These are phyloP conservation scores for Drosophila melanogaster DNA, from an alignment of 1,140 invertebrate species.

Conservation along the genomic window DNA sequence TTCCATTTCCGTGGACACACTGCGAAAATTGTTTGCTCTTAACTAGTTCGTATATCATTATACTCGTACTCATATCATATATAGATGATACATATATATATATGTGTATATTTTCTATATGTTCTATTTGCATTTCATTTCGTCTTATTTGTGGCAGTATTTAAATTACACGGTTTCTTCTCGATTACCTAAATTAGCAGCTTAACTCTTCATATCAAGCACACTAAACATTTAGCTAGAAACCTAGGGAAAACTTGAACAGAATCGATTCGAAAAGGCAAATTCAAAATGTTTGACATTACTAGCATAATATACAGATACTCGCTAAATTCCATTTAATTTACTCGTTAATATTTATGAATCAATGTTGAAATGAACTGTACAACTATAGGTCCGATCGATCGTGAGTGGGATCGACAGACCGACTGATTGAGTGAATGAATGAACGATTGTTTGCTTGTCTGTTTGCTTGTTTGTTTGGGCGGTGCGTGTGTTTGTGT, in stretches of 20 bases:
- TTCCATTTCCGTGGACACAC: constrained; percentile 27
- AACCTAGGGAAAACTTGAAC: constrained; percentile 46
- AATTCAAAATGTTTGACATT: constrained; percentile 81
- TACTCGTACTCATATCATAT: constrained; percentile 52
- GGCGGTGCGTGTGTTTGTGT: constrained; percentile 32
- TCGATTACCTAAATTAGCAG: constrained; percentile 29
- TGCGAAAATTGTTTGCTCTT: constrained; percentile 44
- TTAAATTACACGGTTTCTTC: constrained; percentile 72
- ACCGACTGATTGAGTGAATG: constrained; percentile 60
- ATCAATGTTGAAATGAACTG: constrained; percentile 73
- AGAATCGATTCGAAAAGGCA: constrained; percentile 60
- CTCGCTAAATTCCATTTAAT: constrained; percentile 46
- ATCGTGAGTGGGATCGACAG: constrained; percentile 4
- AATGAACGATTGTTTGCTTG: constrained; percentile 60
- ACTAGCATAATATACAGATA: constrained; percentile 66
- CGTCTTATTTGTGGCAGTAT: constrained; percentile 81
- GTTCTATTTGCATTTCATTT: constrained; percentile 59
- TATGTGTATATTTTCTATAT: constrained; percentile 45
- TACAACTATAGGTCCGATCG: constrained; percentile 54
- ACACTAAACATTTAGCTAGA: constrained; percentile 72
- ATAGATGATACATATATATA: constrained; percentile 24
- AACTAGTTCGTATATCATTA: constrained; percentile 49
- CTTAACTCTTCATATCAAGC: constrained; percentile 51
- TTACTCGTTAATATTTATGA: constrained; percentile 45
- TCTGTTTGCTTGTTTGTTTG: constrained; percentile 21